These are phyloP conservation scores for Unio pictorum DNA, from an alignment of 2,888 invertebrate species.

Conservation along the genomic window DNA sequence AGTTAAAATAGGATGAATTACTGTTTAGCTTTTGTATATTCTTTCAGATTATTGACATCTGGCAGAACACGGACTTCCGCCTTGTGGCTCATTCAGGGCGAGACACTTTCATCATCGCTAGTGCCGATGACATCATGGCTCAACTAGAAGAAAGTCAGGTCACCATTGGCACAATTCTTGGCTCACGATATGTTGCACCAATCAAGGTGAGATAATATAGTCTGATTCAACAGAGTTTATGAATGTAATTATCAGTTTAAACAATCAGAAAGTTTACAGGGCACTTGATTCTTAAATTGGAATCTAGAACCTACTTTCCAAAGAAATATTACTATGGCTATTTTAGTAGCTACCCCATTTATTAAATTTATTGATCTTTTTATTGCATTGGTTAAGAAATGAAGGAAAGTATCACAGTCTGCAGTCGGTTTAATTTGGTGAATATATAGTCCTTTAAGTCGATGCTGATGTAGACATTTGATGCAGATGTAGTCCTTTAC, in stretches of 20 bases:
- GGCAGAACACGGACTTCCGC: constrained; percentile 69
- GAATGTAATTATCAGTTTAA: background rate
- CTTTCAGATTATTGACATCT: constrained; percentile 64
- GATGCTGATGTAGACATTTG: too few species aligned
- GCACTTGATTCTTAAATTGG: too few species aligned
- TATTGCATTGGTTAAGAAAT: too few species aligned
- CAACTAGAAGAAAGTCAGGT: constrained; percentile 71
- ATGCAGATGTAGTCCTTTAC: too few species aligned
- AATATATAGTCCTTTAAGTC: too few species aligned
- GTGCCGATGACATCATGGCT: constrained; percentile 70
- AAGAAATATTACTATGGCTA: too few species aligned
- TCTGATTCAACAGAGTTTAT: background rate
- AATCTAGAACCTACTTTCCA: too few species aligned
- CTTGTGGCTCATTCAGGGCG: constrained; percentile 64
- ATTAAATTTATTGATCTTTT: too few species aligned
- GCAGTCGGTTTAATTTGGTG: too few species aligned
- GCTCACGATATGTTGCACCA: constrained; percentile 69
- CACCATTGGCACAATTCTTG: constrained; percentile 69
- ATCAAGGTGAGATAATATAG: constrained; percentile 57
- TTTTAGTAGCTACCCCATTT: too few species aligned
- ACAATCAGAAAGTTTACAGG: too few species aligned
- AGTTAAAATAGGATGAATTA: background rate
- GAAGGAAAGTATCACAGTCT: too few species aligned
- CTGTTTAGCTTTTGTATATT: background rate
- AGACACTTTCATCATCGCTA: constrained; percentile 68